Percentiles rank a stretch among this genome's conserved stretches.
phyloP scores from a whole-genome alignment of 2,888 invertebrate species.

The Drosophila sordidapex region DNA sequence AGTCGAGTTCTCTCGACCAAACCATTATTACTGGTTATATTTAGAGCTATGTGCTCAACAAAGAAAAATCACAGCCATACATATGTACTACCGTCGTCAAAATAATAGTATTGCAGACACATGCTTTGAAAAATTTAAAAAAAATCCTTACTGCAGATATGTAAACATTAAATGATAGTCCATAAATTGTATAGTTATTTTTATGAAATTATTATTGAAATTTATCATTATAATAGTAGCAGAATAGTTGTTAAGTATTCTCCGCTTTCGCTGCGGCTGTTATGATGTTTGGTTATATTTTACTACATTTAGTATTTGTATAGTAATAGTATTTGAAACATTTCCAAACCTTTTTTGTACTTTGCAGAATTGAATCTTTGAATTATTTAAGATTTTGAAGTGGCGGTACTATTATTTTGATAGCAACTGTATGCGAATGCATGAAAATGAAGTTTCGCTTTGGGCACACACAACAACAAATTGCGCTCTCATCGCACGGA shows the following conservation, averaged over 20 bases:
- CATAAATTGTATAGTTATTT: background rate
- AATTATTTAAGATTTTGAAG: background rate
- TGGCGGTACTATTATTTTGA: background rate
- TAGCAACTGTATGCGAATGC: background rate
- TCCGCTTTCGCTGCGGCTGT: too few species aligned
- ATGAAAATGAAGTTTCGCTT: background rate
- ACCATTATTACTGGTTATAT: background rate
- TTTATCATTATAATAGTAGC: background rate
- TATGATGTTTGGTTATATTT: background rate
- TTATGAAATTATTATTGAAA: background rate
- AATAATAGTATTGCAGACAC: background rate
- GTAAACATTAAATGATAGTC: background rate
- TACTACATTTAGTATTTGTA: background rate
- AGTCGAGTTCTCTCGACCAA: background rate
- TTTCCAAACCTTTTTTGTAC: background rate
- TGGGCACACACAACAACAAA: background rate
- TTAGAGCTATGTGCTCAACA: background rate
- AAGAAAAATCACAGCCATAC: background rate
- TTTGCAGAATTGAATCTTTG: background rate
- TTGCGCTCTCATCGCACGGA: background rate
- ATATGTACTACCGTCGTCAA: background rate
- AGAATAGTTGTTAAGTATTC: too few species aligned
- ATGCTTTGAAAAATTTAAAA: background rate
- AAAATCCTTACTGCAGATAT: background rate
- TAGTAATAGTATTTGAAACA: background rate